Percentiles rank a stretch among this genome's conserved stretches.
phyloP scores from a whole-genome alignment of 2,797 vertebrate species.

The Sitta carolinensis region DNA sequence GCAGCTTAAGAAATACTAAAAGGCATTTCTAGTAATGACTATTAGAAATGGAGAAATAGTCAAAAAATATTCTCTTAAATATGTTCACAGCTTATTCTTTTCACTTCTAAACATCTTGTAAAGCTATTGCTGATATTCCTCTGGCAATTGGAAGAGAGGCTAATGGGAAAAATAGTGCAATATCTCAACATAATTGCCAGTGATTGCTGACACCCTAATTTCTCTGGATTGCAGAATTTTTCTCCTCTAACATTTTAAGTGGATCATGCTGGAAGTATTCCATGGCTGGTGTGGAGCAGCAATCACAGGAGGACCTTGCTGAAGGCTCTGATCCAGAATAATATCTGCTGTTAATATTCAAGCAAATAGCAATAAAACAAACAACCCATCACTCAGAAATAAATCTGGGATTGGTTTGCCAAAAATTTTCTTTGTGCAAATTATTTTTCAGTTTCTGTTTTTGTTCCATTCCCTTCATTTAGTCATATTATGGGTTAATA shows the following conservation, averaged over 20 bases:
- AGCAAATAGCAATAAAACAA: not conserved
- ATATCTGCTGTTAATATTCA: not conserved
- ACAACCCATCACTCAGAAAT: not conserved
- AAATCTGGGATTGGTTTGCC: not conserved
- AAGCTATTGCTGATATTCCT: not conserved
- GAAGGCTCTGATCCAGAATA: not conserved
- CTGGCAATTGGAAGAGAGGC: not conserved
- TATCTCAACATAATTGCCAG: not conserved
- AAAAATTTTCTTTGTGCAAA: not conserved
- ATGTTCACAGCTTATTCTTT: not conserved
- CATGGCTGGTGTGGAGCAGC: not conserved
- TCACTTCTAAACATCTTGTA: not conserved
- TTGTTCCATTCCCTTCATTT: not conserved
- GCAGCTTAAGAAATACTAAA: not conserved
- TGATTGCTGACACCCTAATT: not conserved
- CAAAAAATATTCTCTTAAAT: not conserved
- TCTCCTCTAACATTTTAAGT: not conserved
- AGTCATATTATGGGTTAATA: not conserved
- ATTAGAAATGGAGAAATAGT: not conserved
- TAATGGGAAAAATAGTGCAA: not conserved
- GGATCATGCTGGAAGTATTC: not conserved
- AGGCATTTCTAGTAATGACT: not conserved
- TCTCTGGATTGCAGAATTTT: not conserved
- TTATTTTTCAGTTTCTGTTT: slow-evolving; percentile 7
- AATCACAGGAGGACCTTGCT: not conserved